A percentile compares a stretch with the other conserved stretches of the same genome.
Evolutionary conservation across 2,888 invertebrate species (phyloP).

Genomic region (Stenodema calcarata): DNA sequence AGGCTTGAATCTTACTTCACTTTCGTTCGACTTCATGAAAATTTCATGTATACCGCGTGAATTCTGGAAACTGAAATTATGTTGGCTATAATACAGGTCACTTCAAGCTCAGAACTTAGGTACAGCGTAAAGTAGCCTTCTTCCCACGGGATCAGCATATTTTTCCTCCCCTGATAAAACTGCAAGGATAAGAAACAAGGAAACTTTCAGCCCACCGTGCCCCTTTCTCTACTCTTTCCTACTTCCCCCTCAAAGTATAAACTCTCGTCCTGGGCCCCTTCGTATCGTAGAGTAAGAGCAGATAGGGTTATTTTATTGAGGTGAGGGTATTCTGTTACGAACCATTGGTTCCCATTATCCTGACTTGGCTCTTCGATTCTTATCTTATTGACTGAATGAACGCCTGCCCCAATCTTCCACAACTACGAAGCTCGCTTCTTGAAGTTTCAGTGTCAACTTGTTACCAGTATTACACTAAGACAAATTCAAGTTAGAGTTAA

Average conservation of each 20-base stretch:
- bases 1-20: no score
- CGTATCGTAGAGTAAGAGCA: neutral
- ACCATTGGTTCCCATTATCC: slow-evolving; percentile 7
- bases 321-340: slow-evolving; percentile 28
- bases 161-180: slow-evolving; percentile 15
- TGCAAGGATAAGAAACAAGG: slow-evolving; percentile 31
- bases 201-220: neutral
- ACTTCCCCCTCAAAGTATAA: neutral
- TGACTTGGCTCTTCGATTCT: neutral
- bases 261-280: slow-evolving; percentile 15
- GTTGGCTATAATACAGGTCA: neutral
- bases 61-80: no score
- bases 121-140: neutral
- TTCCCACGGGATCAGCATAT: slow-evolving; percentile 14
- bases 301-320: slow-evolving; percentile 38
- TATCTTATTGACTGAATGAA: neutral
- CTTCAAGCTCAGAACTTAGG: neutral
- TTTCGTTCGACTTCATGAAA: no score
- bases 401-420: neutral
- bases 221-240: neutral
- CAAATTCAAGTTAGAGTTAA: no score
- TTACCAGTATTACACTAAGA: no score
- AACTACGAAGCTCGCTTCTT: no score
- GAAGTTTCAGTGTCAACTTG: no score
- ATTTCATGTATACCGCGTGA: no score